These are phyloP conservation scores for Chymomyza procnemis DNA, from an alignment of 2,888 invertebrate species.

Conservation along the genomic window DNA sequence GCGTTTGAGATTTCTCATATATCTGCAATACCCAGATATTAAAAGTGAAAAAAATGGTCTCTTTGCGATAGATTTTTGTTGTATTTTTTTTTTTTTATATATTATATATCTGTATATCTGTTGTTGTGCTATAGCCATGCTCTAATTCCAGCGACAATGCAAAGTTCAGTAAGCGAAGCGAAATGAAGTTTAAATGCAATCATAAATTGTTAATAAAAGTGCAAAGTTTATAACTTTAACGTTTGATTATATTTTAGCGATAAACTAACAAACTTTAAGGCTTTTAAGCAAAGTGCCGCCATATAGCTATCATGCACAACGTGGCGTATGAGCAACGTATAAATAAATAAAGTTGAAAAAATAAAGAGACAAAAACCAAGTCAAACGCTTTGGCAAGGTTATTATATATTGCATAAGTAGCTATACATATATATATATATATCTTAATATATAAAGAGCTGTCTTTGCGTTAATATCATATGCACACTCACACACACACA, in stretches of 20 bases:
- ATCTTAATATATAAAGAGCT: no score
- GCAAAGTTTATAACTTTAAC: conserved; percentile 41
- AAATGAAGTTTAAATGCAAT: conserved; percentile 29
- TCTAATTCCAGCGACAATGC: conserved; percentile 42
- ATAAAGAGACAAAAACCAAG: conserved; percentile 41
- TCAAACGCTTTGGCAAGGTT: conserved; percentile 64
- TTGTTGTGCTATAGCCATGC: conserved; percentile 34
- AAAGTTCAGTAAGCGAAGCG: conserved; percentile 35
- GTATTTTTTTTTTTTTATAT: background rate
- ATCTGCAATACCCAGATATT: background rate
- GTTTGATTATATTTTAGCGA: conserved; percentile 9
- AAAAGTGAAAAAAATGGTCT: background rate
- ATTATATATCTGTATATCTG: no score
- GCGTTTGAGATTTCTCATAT: background rate
- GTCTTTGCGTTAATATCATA: conserved; percentile 53
- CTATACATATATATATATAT: no score
- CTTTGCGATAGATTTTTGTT: background rate
- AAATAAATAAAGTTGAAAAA: conserved; percentile 4
- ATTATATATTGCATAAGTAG: conserved; percentile 65
- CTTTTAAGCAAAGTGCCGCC: background rate
- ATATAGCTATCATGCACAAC: conserved; percentile 1
- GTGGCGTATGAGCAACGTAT: conserved; percentile 27
- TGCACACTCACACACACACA: conserved; percentile 19
- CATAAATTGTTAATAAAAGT: conserved; percentile 46
- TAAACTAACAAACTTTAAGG: background rate